Conservation (phyloP, 2,113 vertebrate genomes). For the Petroica traversi region DNA sequence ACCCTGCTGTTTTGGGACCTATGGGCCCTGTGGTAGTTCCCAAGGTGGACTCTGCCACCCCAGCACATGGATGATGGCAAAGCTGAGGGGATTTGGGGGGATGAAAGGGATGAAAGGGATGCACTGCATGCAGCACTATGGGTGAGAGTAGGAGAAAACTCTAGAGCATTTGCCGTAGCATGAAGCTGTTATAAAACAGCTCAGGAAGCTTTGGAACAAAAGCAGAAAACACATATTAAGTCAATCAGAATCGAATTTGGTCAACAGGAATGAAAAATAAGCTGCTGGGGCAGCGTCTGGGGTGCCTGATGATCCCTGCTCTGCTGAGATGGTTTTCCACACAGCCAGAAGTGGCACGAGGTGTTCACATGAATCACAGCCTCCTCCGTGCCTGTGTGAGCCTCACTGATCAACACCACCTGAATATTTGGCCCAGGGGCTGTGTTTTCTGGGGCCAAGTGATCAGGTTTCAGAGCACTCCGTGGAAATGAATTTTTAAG, state of each 20-base stretch:
- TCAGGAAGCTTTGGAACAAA: background rate
- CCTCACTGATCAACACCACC: background rate
- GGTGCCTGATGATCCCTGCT: background rate
- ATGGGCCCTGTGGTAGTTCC: too few species aligned
- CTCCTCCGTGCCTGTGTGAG: background rate
- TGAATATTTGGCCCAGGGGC: background rate
- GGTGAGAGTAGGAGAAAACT: background rate
- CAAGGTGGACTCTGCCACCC: too few species aligned
- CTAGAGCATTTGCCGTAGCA: fast-evolving
- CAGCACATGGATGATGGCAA: too few species aligned
- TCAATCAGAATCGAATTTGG: background rate
- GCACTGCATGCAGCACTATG: fast-evolving
- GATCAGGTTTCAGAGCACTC: background rate
- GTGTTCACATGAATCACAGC: background rate
- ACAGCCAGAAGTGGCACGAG: fast-evolving
- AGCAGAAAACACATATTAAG: background rate
- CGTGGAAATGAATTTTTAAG: background rate
- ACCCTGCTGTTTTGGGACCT: too few species aligned
- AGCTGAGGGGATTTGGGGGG: background rate
- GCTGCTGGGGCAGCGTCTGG: fast-evolving
- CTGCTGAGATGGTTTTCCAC: background rate
- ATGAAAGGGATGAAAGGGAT: background rate
- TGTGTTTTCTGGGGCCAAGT: background rate
- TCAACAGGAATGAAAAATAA: background rate
- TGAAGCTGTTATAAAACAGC: background rate